Conservation (phyloP, 2,113 vertebrate species). For the Jacana jacana region DNA sequence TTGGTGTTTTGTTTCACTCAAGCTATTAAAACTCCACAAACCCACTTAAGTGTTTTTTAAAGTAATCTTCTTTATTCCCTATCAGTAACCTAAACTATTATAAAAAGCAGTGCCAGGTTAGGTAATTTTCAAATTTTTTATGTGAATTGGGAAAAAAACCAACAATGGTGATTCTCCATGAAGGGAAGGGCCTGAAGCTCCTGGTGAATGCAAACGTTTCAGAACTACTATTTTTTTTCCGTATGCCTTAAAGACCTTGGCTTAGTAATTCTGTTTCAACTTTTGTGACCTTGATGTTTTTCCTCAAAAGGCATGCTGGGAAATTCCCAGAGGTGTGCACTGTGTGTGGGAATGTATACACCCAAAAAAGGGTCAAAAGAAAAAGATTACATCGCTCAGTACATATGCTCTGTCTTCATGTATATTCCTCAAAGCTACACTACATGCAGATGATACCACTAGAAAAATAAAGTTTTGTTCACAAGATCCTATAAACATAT, state of each 20-base stretch:
- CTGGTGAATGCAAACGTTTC: background rate
- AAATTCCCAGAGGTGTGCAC: constrained; percentile 1
- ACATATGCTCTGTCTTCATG: background rate
- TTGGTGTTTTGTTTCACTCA: constrained; percentile 82
- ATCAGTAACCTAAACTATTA: constrained; percentile 26
- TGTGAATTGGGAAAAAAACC: constrained; percentile 13
- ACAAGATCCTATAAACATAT: background rate
- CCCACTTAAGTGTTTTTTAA: constrained; percentile 54
- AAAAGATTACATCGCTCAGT: background rate
- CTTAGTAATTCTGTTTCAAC: constrained; percentile 42
- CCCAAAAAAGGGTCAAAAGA: background rate
- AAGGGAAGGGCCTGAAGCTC: background rate
- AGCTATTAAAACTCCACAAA: constrained; percentile 78
- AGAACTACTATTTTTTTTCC: background rate
- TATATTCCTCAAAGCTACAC: background rate
- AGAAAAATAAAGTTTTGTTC: background rate
- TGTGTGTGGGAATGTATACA: background rate
- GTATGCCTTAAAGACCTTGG: background rate
- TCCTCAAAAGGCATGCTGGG: constrained; percentile 14
- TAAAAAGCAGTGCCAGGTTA: constrained; percentile 1
- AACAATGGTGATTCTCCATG: background rate
- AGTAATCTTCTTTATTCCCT: constrained; percentile 45
- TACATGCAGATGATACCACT: background rate
- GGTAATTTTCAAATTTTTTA: constrained; percentile 36
- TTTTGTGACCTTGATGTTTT: constrained; percentile 12